A percentile compares a stretch with the other conserved stretches of the same genome.
phyloP scores from a whole-genome alignment of 2,888 invertebrate genomes.

The Linnaemya tessellans region DNA sequence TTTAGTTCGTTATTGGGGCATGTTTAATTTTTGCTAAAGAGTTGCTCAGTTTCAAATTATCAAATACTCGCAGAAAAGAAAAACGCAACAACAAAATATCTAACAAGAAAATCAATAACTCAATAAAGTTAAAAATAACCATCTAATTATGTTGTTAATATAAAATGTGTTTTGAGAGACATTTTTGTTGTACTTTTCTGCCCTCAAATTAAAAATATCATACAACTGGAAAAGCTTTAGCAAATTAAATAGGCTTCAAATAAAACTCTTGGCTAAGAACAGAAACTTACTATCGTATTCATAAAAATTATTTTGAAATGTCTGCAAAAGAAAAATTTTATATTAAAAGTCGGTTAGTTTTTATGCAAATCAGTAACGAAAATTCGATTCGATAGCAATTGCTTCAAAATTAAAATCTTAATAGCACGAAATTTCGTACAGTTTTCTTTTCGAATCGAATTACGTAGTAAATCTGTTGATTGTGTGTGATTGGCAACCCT shows the following conservation, averaged over 20 bases:
- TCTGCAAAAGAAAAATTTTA: too few relatives aligned
- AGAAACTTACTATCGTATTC: too few relatives aligned
- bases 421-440: too few relatives aligned
- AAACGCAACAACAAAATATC: not conserved
- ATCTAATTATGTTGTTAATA: constrained; percentile 35
- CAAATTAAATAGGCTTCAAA: not conserved
- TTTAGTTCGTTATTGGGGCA: not conserved
- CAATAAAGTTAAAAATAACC: constrained; percentile 60
- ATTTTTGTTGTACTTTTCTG: not conserved
- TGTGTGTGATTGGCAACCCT: too few relatives aligned
- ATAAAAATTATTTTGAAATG: too few relatives aligned
- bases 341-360: too few relatives aligned
- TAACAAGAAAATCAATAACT: constrained; percentile 57
- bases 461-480: too few relatives aligned
- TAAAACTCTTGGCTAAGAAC: not conserved
- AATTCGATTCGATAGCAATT: too few relatives aligned
- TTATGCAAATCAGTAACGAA: too few relatives aligned
- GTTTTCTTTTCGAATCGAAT: too few relatives aligned
- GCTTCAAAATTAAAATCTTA: too few relatives aligned
- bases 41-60: constrained; percentile 19
- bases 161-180: constrained; percentile 1
- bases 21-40: constrained; percentile 34
- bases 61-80: not conserved
- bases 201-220: not conserved
- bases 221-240: not conserved